phyloP scores from a whole-genome alignment of 2,888 invertebrate genomes.

The Xestia ashworthii region DNA sequence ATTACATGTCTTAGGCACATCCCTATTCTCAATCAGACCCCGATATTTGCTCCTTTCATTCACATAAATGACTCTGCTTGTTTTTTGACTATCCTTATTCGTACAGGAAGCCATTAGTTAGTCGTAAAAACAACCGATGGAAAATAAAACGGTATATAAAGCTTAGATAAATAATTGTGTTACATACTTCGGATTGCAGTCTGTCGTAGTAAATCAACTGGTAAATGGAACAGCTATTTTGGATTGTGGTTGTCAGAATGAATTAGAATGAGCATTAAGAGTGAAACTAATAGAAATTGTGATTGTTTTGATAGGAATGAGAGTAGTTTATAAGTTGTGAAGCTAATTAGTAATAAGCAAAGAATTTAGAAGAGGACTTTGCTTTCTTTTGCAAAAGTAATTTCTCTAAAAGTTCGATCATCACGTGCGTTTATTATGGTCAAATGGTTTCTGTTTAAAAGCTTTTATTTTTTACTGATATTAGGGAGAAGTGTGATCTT shows the following conservation, averaged over 20 bases:
- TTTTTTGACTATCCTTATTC: conserved; percentile 42
- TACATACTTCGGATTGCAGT: conserved; percentile 38
- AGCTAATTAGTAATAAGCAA: neutral
- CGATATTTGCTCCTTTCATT: conserved; percentile 27
- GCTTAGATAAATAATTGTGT: conserved; percentile 35
- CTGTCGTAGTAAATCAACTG: conserved; percentile 51
- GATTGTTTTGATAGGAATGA: conserved; percentile 3
- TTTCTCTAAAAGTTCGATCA: neutral
- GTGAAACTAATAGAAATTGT: neutral
- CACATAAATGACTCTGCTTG: conserved; percentile 22
- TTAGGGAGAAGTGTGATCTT: too few species aligned
- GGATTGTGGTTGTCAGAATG: conserved; percentile 15
- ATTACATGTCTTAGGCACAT: conserved; percentile 9
- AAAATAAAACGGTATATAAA: conserved; percentile 42
- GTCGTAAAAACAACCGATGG: conserved; percentile 23
- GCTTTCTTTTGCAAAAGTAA: neutral
- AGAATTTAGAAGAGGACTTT: neutral
- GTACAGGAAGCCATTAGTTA: conserved; percentile 54
- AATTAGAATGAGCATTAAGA: conserved; percentile 12
- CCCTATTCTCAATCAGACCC: conserved; percentile 15
- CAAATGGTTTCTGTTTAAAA: too few species aligned
- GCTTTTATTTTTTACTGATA: too few species aligned
- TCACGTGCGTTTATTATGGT: too few species aligned
- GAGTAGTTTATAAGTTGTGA: neutral
- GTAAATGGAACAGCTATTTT: conserved; percentile 53